Conservation (phyloP, 1,140 invertebrate genomes). For the Glossosoma conforme region DNA sequence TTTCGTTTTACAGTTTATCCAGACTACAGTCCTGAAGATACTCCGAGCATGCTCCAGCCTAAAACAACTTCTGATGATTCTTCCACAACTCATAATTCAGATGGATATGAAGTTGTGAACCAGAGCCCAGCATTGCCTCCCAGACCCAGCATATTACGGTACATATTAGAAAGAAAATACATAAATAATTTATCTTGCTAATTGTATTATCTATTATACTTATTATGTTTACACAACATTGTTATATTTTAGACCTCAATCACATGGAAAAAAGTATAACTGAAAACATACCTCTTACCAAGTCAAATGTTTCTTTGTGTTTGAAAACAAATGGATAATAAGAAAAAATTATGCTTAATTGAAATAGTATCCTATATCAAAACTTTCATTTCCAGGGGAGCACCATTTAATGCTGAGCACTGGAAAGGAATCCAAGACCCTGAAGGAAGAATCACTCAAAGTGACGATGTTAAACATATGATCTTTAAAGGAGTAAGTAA, state of each 20-base stretch:
- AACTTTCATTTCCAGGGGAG: slow-evolving; percentile 44
- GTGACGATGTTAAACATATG: slow-evolving; percentile 66
- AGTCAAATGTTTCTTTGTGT: too few relatives aligned
- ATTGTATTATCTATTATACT: not conserved
- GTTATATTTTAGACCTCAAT: not conserved
- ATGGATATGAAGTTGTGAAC: slow-evolving; percentile 67
- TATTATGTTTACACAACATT: not conserved
- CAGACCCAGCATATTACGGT: slow-evolving; percentile 51
- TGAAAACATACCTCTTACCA: too few relatives aligned
- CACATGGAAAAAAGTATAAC: not conserved
- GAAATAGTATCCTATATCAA: not conserved
- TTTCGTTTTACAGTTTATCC: too few relatives aligned
- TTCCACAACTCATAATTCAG: slow-evolving; percentile 44
- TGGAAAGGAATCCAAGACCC: slow-evolving; percentile 74
- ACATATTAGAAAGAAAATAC: slow-evolving; percentile 11
- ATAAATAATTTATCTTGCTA: not conserved
- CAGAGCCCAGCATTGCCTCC: slow-evolving; percentile 54
- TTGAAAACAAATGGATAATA: too few relatives aligned
- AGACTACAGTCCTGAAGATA: slow-evolving; percentile 1
- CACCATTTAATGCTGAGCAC: slow-evolving; percentile 68
- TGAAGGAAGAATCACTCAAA: slow-evolving; percentile 69
- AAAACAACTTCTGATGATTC: slow-evolving; percentile 39
- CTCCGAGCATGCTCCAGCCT: slow-evolving; percentile 35
- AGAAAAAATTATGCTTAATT: too few relatives aligned
- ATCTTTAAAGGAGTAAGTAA: slow-evolving; percentile 85